Base-by-base conservation (phyloP, 1,140 invertebrate genomes). In the Procambarus clarkii region DNA sequence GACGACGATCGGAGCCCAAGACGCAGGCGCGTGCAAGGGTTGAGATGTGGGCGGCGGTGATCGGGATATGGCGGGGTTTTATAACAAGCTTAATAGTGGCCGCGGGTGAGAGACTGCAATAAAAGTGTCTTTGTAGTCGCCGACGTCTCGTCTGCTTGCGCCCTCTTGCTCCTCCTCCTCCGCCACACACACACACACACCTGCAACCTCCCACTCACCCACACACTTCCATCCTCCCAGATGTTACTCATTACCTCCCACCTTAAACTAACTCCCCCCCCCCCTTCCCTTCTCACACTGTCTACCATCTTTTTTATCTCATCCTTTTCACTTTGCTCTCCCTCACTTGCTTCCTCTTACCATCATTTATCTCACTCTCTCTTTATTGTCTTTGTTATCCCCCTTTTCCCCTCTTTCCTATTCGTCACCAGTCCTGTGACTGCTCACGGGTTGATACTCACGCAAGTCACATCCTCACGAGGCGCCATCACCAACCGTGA, bases 11-110 rank as follows among this genome's bases (percentile, higher is more conserved):
- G 7, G 21, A 74, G 11, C n/a, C n/a, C 4, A 74, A 34, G n/a
- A 8, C 69, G 69, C 8, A 7, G 7, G 69, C 5, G 21, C 0
- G 11, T 74, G n/a, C 69, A 74, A 5, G 69, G 24, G 69, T 74
- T 7, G 69, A 21, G 69, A 60, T 54, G 78, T n/a, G 77, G 45
- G 24, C 21, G 58, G 44, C 34, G n/a, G 77, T 81, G 86, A 88
- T 80, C 58, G 86, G 78, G 86, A 79, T 46, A 76, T 44, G 58
- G 86, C 58, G 74, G 48, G 77, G 86, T 88, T 88, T 88, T 88
- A 88, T 88, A 88, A 88, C 86, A 88, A 88, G 86, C 50, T 78
- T 88, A 88, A 88, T 88, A 88, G 86, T n/a, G 77, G 60, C 77
- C 24, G 18, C 58, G 60, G 78, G 86, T 64, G 86, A 80, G 34